These are phyloP conservation scores for Syritta pipiens DNA, from an alignment of 2,888 invertebrate genomes.

Conservation along the genomic window DNA sequence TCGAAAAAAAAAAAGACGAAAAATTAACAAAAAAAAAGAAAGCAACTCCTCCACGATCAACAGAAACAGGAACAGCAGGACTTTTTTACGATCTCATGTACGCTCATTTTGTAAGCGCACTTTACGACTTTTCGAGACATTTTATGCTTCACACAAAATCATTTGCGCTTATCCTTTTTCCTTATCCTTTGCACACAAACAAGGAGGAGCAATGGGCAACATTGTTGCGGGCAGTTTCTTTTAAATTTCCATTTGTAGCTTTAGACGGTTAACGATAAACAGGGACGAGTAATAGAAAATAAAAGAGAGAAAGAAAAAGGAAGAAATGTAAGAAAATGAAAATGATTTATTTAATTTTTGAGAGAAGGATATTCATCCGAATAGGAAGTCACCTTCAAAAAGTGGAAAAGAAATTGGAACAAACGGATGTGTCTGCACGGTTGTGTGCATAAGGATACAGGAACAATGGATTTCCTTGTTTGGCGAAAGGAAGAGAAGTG, in stretches of 20 bases:
- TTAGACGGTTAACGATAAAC: slow-evolving; percentile 10
- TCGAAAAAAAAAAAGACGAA: background rate
- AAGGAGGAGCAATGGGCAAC: no score
- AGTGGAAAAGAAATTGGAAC: slow-evolving; percentile 1
- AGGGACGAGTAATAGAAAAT: no score
- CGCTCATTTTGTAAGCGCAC: slow-evolving; percentile 39
- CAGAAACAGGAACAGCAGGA: no score
- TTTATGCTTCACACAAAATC: slow-evolving; percentile 49
- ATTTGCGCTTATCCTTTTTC: slow-evolving; percentile 32
- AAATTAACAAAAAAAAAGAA: background rate
- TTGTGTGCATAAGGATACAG: slow-evolving; percentile 4
- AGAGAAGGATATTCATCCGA: no score
- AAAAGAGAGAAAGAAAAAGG: no score
- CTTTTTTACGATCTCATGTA: slow-evolving; percentile 54
- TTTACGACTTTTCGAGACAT: slow-evolving; percentile 56
- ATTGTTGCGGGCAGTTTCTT: slow-evolving; percentile 36
- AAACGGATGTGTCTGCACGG: slow-evolving; percentile 6
- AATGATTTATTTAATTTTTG: no score
- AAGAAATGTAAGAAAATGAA: no score
- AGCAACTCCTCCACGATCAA: slow-evolving; percentile 4
- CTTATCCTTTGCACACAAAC: background rate
- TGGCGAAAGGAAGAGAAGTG: background rate
- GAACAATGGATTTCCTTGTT: background rate
- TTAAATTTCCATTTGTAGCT: slow-evolving; percentile 28
- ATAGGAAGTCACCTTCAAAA: no score